phyloP scores from a whole-genome alignment of 1,140 invertebrate species.

The Augochlora pura region DNA sequence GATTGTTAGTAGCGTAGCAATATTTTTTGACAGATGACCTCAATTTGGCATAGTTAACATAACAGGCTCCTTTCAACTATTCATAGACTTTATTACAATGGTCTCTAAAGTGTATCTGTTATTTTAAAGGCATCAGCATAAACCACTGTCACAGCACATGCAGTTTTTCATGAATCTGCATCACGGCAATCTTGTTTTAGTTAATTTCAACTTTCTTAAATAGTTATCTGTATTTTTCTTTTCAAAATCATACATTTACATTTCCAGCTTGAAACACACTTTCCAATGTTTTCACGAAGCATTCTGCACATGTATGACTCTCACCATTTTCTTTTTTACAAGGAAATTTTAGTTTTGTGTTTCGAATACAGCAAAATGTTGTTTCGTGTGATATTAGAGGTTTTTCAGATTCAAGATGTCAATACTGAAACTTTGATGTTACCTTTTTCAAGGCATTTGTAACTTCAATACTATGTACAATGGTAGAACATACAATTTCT shows the following conservation, averaged over 20 bases:
- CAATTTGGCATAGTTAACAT: conserved; percentile 44
- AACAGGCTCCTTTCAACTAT: conserved; percentile 39
- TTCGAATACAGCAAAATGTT: conserved; percentile 8
- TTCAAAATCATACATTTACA: background rate
- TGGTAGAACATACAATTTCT: conserved; percentile 47
- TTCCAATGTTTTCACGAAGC: conserved; percentile 37
- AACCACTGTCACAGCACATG: conserved; percentile 31
- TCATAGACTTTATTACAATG: conserved; percentile 41
- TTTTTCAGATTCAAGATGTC: conserved; percentile 12
- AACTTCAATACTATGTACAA: conserved; percentile 51
- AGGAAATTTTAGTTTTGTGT: conserved; percentile 13
- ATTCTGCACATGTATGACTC: conserved; percentile 28
- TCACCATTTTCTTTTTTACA: conserved; percentile 50
- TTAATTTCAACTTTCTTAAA: conserved; percentile 28
- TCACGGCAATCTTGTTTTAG: conserved; percentile 32
- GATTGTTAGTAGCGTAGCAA: conserved; percentile 23
- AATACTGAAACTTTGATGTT: conserved; percentile 57
- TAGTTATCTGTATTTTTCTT: conserved; percentile 14
- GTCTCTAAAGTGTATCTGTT: conserved; percentile 39
- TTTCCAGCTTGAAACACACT: conserved; percentile 10
- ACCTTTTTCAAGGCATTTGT: conserved; percentile 41
- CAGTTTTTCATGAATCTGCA: conserved; percentile 41
- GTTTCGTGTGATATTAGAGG: conserved; percentile 8
- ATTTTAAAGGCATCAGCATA: conserved; percentile 57
- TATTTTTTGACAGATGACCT: conserved; percentile 40